Conservation (phyloP, 1,140 invertebrate species). For the Homalodisca vitripennis region DNA sequence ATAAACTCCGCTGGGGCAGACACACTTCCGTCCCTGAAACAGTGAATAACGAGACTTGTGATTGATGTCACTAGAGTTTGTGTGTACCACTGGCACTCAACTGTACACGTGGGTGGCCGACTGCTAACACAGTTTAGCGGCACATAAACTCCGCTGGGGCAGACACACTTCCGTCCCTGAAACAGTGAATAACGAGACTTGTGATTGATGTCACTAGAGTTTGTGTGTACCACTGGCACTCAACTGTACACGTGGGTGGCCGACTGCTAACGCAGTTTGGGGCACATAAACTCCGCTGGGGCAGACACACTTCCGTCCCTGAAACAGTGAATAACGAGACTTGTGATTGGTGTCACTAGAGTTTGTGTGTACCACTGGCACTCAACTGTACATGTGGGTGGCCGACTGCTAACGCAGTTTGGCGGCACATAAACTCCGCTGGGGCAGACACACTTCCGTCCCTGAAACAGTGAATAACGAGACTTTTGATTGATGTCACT, state of each 20-base stretch:
- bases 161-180: neutral
- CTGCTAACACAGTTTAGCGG: neutral
- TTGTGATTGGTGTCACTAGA: neutral
- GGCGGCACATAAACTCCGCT: neutral
- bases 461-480: no score
- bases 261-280: neutral
- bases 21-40: neutral
- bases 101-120: no score
- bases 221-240: neutral
- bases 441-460: neutral
- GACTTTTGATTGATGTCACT: constrained; percentile 12
- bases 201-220: constrained; percentile 2
- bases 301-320: neutral
- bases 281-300: neutral
- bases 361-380: neutral
- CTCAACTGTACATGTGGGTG: no score
- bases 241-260: no score
- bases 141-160: neutral
- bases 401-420: neutral
- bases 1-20: neutral
- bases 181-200: no score
- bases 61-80: neutral
- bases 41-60: no score
- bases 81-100: neutral
- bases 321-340: no score